phyloP scores from a whole-genome alignment of 2,113 vertebrate genomes.

The Rhynchomys soricoides region DNA sequence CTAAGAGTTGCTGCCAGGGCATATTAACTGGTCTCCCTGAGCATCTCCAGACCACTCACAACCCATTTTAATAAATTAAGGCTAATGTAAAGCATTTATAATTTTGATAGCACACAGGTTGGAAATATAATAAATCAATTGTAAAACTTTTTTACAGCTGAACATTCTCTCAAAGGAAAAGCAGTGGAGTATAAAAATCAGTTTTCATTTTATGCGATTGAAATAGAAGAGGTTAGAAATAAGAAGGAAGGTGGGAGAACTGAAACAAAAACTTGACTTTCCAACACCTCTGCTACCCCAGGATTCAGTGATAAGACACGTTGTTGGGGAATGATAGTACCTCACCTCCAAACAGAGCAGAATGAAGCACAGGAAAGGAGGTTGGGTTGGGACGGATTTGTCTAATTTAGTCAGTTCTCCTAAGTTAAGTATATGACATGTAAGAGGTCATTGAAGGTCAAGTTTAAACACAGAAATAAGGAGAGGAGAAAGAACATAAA shows the following conservation, averaged over 20 bases:
- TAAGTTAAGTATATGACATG: not conserved
- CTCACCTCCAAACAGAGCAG: rapidly evolving
- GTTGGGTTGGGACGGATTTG: not conserved
- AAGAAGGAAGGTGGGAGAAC: not conserved
- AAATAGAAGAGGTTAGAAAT: not conserved
- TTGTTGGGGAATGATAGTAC: no score
- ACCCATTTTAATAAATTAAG: slow-evolving; percentile 65
- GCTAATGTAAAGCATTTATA: slow-evolving; percentile 57
- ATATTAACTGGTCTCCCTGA: not conserved
- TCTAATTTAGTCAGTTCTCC: not conserved
- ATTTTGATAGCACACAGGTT: slow-evolving; percentile 1
- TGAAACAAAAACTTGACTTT: not conserved
- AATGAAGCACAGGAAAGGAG: no score
- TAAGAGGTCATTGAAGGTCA: not conserved
- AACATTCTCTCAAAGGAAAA: not conserved
- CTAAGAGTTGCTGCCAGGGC: not conserved
- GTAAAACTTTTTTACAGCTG: not conserved
- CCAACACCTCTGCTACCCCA: not conserved
- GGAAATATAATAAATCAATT: slow-evolving; percentile 27
- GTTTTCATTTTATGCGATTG: not conserved
- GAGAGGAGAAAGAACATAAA: not conserved
- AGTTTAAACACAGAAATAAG: not conserved
- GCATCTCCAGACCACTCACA: slow-evolving; percentile 14
- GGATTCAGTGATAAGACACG: not conserved
- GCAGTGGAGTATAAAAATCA: not conserved